Conservation (phyloP, 2,113 vertebrate species). For the Actinemys pallida region DNA sequence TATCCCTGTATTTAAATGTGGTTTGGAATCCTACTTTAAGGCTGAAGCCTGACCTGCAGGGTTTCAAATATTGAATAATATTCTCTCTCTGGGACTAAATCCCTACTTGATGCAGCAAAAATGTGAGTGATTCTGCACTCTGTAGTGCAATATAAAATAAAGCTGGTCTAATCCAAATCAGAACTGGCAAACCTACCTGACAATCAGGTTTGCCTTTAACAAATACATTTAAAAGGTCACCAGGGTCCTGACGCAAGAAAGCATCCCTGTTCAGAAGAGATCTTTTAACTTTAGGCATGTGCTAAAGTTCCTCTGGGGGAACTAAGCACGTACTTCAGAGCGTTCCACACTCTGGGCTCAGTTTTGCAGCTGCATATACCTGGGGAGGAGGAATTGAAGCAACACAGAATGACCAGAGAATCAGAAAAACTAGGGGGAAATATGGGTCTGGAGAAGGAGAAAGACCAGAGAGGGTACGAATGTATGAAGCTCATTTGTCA, state of each 20-base stretch:
- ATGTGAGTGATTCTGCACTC: background rate
- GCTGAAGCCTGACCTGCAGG: background rate
- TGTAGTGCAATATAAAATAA: background rate
- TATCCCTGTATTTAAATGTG: background rate
- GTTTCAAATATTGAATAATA: constrained; percentile 15
- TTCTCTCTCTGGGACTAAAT: background rate
- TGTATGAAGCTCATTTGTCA: accelerated
- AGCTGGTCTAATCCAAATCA: constrained; percentile 9
- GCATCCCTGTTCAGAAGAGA: background rate
- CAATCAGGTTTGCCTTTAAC: background rate
- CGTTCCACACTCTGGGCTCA: background rate
- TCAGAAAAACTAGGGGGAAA: background rate
- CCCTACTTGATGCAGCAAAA: background rate
- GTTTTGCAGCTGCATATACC: accelerated
- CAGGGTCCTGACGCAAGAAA: background rate
- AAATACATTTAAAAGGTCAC: background rate
- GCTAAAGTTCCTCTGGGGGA: accelerated
- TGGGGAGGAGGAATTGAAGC: background rate
- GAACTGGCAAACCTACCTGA: background rate
- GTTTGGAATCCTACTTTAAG: background rate
- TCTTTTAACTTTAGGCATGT: accelerated
- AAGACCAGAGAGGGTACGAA: background rate
- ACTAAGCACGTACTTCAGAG: accelerated
- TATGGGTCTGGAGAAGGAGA: background rate
- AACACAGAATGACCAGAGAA: accelerated